Percentiles rank a stretch among this genome's conserved stretches.
Conservation (phyloP, 2,113 vertebrate species). For the Tragelaphus imberbis region DNA sequence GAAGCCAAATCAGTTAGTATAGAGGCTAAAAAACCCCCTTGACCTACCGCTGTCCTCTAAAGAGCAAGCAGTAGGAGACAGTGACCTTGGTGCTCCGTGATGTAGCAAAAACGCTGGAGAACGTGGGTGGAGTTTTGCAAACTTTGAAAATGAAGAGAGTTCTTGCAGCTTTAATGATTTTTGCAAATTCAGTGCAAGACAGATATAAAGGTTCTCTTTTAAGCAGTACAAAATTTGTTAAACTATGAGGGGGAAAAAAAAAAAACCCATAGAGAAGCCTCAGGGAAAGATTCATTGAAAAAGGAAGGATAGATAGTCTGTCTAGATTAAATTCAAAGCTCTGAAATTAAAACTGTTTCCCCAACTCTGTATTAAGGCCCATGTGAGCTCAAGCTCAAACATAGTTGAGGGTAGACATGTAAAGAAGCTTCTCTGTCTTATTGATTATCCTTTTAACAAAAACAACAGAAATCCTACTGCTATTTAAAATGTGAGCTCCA, state of each 20-base stretch:
- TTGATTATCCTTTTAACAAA: not conserved
- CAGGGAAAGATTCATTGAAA: constrained; percentile 40
- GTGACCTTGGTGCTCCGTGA: not conserved
- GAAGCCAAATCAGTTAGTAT: not conserved
- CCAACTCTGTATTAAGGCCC: not conserved
- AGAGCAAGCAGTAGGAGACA: not conserved
- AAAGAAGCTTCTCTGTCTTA: not conserved
- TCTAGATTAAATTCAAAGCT: constrained; percentile 60
- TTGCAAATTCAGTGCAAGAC: constrained; percentile 22
- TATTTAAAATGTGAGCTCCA: not conserved
- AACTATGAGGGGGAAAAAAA: not conserved
- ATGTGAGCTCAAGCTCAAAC: not conserved
- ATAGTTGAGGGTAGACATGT: not conserved
- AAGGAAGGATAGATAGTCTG: constrained; percentile 10
- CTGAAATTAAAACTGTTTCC: constrained; percentile 33
- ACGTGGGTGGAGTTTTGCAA: not conserved
- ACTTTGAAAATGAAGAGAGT: constrained; percentile 37
- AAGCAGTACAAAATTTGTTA: constrained; percentile 50
- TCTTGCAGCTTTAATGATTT: constrained; percentile 36
- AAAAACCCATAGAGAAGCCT: constrained; percentile 29
- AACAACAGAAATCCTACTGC: not conserved
- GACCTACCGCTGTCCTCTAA: not conserved
- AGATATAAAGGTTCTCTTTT: constrained; percentile 45
- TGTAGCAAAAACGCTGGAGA: not conserved
- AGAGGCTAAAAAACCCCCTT: not conserved